Evolutionary conservation across 2,888 invertebrate genomes (phyloP).

Genomic region (Orthosia gothica): DNA sequence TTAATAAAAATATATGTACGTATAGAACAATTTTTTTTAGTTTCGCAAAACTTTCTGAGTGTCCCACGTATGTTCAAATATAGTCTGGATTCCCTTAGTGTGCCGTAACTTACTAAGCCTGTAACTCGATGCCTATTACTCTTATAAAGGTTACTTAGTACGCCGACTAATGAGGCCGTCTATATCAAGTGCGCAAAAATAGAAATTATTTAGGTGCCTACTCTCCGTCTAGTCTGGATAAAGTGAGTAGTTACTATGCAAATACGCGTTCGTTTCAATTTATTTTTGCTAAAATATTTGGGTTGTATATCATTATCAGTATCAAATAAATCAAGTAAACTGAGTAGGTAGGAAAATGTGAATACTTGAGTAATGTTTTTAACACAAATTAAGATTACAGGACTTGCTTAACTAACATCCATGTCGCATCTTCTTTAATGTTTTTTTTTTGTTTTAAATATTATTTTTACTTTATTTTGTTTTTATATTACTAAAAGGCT

Average conservation of each 20-base stretch:
- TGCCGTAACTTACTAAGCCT: slow-evolving; percentile 14
- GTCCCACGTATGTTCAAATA: too few species aligned
- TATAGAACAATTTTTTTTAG: too few species aligned
- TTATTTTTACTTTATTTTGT: too few species aligned
- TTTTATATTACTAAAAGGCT: too few species aligned
- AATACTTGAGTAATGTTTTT: neutral
- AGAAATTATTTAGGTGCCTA: slow-evolving; percentile 1
- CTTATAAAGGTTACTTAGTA: neutral
- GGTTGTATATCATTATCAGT: slow-evolving; percentile 2
- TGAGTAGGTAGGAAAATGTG: neutral
- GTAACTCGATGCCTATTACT: slow-evolving; percentile 30
- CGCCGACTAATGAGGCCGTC: slow-evolving; percentile 1
- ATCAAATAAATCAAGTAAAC: slow-evolving; percentile 2
- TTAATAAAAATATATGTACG: too few species aligned
- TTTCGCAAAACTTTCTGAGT: too few species aligned
- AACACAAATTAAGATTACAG: neutral
- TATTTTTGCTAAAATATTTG: neutral
- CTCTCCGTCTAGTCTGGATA: neutral
- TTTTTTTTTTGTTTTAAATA: too few species aligned
- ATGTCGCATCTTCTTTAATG: too few species aligned
- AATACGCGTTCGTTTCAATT: slow-evolving; percentile 8
- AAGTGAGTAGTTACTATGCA: slow-evolving; percentile 3
- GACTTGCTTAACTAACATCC: too few species aligned
- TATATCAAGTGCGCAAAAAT: neutral
- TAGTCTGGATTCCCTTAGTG: slow-evolving; percentile 2